Percentiles rank a stretch among this genome's conserved stretches.
Conservation (phyloP, 2,888 invertebrate species). For the Euplexia lucipara region DNA sequence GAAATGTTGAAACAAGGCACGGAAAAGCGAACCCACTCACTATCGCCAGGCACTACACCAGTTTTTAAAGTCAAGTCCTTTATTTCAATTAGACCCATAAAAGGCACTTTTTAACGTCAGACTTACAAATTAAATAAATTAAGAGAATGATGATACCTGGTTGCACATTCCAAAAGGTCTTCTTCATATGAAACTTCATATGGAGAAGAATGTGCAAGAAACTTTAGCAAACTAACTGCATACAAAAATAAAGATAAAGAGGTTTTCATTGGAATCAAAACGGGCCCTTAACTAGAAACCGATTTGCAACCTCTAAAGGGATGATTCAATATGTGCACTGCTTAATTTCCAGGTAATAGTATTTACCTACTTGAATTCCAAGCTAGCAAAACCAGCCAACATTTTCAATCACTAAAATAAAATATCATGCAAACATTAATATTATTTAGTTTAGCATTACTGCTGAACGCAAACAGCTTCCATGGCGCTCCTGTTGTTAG, state of each 20-base stretch:
- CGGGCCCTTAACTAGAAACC: neutral
- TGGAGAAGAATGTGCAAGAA: too few relatives aligned
- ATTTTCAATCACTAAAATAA: constrained; percentile 15
- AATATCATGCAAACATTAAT: constrained; percentile 33
- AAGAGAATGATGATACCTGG: too few relatives aligned
- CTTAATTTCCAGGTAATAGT: neutral
- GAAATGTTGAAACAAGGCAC: too few relatives aligned
- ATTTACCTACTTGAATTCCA: neutral
- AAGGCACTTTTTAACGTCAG: too few relatives aligned
- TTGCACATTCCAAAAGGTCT: too few relatives aligned
- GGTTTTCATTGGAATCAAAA: neutral
- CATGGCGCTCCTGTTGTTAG: constrained; percentile 46
- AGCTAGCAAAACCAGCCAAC: neutral
- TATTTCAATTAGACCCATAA: too few relatives aligned
- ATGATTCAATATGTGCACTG: neutral
- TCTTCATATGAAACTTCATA: too few relatives aligned
- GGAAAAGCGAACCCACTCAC: too few relatives aligned
- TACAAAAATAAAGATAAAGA: neutral
- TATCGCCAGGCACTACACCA: too few relatives aligned
- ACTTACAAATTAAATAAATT: too few relatives aligned
- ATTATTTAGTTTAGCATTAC: constrained; percentile 59
- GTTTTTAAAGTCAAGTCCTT: too few relatives aligned
- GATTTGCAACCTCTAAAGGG: neutral
- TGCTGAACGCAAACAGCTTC: constrained; percentile 46
- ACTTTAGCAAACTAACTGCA: too few relatives aligned